Evolutionary conservation across 2,797 vertebrate species (phyloP).

Genomic region (Hapalemur alaotrensis): DNA sequence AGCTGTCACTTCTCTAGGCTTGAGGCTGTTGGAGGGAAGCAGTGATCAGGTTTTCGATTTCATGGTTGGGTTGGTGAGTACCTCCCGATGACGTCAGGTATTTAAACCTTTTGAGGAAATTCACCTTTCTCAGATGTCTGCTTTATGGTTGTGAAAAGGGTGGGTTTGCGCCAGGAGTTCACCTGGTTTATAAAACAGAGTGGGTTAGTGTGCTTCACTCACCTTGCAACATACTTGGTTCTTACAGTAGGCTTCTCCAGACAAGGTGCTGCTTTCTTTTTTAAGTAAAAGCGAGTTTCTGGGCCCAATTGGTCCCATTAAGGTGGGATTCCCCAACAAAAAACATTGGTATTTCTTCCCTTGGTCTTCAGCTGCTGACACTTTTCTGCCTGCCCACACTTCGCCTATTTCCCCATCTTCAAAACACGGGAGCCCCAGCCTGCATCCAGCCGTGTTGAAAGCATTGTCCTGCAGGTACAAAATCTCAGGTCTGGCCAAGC

Average conservation of each 20-base stretch:
- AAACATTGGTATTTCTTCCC: neutral
- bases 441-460: slow-evolving; percentile 37
- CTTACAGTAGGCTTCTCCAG: neutral
- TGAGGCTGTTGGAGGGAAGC: neutral
- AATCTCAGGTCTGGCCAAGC: slow-evolving; percentile 35
- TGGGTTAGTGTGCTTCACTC: neutral
- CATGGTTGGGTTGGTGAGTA: slow-evolving; percentile 39
- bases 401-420: neutral
- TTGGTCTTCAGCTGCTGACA: neutral
- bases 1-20: slow-evolving; percentile 49
- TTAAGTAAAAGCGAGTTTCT: slow-evolving; percentile 46
- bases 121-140: slow-evolving; percentile 60
- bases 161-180: slow-evolving; percentile 46
- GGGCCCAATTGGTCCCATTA: neutral
- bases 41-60: slow-evolving; percentile 68
- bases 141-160: slow-evolving; percentile 61
- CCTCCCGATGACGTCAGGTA: slow-evolving; percentile 53
- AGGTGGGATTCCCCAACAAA: neutral
- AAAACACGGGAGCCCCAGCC: neutral
- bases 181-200: slow-evolving; percentile 64
- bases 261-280: neutral
- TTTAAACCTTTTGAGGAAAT: slow-evolving; percentile 69
- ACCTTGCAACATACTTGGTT: neutral
- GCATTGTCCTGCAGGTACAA: slow-evolving; percentile 42
- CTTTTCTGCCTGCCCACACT: neutral